Base-by-base conservation (phyloP, 2,888 invertebrate genomes). In the Apoda limacodes region DNA sequence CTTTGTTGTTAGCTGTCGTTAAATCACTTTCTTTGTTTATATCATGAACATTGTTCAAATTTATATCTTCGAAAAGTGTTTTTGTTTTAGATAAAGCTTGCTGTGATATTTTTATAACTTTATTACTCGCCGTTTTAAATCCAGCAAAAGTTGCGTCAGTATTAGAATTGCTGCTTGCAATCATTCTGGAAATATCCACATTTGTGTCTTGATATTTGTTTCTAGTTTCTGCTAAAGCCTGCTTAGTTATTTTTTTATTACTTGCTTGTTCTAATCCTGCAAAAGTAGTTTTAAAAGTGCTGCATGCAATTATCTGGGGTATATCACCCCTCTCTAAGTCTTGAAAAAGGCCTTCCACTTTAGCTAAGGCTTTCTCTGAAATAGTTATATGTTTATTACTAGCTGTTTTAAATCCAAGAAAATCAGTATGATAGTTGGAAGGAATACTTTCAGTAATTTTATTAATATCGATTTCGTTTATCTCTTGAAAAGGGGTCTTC, bases 101-200 rank as follows among this genome's bases (percentile, higher is more conserved):
- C 12, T 51, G 40, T 2, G 58, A 58, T 28, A 63, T 43, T 29
- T 34, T 29, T 11, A 71, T 48, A 13, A 41, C 35, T 42, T 60
- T 62, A n/a, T 66, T 61, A 30, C 50, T 56, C 9, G 63, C 69
- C n/a, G 60, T 55, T 39, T 50, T 46, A 37, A 67, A 66, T 6
- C 59, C 61, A 20, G 31, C 11, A 14, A 39, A 35, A 7, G 26
- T 22, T 3, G 4, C 24, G 7, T 17, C 17, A 5, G 17, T 17
- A 6, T 6, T 5, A 17, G 5, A 5, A 17, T 17, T 17, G 17
- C 7, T 17, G 17, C 7, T 17, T 17, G 5, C 5, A 6, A 6
- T 7, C 7, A 6, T 17, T 17, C 7, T 17, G 5, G 5, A 7
- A 17, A 17, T 17, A 17, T 17, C 17, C 5, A 6, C 7, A 17